Base-by-base conservation (phyloP, 2,113 vertebrate genomes). In the Cichladusa arquata region DNA sequence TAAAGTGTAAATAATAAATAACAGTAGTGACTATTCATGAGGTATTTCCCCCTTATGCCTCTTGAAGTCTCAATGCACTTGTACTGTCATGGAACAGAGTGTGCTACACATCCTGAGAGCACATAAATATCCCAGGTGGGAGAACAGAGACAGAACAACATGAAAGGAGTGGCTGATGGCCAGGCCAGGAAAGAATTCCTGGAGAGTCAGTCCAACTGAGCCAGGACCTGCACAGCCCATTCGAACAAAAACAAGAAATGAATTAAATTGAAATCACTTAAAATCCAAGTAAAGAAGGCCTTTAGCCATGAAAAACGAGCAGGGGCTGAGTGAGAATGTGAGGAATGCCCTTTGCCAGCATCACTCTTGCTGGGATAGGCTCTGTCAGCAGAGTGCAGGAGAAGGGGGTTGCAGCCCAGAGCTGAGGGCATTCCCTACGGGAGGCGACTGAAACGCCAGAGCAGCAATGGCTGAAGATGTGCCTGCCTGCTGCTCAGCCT, bases 391-490 rank as follows among this genome's bases (percentile, higher is more conserved):
- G 28, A 51, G 1, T 15, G 47, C 20, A 47, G 53, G 20, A 57
- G 44, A 23, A 8, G 16, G 7, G 23, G 5, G 24, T 38, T 70
- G 36, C n/a, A 77, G 54, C 38, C 0, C 0, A 61, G 38, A 40
- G 36, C 1, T 2, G 23, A 53, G 53, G 6, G 44, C 34, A 73
- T 22, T 14, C 28, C 36, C 45, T 29, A 2, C 29, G 4, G 15
- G 14, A 38, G 34, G 34, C 0, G 2, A 53, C 51, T 5, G 40
- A 58, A 74, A 50, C 2, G 2, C 19, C 36, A 0, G 0, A 47
- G 61, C 5, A 25, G 9, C 1, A 1, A 0, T 0, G 18, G 67
- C 71, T 54, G 5, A 24, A 40, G 44, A 20, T 0, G 0, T 0
- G 19, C 50, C 54, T 2, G 5, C 18, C 31, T 67, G 9, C 13